These are phyloP conservation scores for Troides helena DNA, from an alignment of 2,888 invertebrate species.

Conservation along the genomic window DNA sequence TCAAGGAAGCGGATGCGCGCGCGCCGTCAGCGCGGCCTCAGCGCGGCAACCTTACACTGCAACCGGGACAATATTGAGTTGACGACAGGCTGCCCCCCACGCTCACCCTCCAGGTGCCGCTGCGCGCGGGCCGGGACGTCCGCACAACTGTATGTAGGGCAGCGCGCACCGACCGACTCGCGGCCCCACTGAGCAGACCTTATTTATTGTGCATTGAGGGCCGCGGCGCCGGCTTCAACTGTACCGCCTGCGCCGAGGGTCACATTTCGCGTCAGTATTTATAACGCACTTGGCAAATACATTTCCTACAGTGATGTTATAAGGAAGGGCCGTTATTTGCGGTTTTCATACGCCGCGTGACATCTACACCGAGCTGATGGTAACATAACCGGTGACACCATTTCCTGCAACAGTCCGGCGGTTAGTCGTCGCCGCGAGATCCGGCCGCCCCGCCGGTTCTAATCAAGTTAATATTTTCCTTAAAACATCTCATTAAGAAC, in stretches of 20 bases:
- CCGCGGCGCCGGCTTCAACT: neutral
- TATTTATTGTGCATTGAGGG: conserved; percentile 14
- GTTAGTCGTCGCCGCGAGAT: too few species aligned
- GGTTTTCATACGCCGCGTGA: neutral
- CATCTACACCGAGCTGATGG: too few species aligned
- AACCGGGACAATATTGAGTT: too few species aligned
- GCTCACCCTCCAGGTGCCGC: too few species aligned
- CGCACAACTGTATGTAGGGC: neutral
- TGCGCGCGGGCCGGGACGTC: conserved; percentile 14
- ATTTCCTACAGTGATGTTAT: conserved; percentile 2
- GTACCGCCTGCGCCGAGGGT: neutral
- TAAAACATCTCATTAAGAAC: too few species aligned
- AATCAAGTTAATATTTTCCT: too few species aligned
- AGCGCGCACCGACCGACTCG: neutral
- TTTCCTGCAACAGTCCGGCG: too few species aligned
- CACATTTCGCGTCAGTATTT: neutral
- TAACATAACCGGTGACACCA: too few species aligned
- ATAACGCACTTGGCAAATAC: neutral
- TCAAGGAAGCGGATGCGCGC: conserved; percentile 22
- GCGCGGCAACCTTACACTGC: too few species aligned
- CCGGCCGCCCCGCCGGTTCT: too few species aligned
- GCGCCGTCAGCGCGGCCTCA: too few species aligned
- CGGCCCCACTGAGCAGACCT: conserved; percentile 4
- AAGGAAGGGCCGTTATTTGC: neutral
- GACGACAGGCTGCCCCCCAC: too few species aligned